Evolutionary conservation across 1,140 invertebrate genomes (phyloP), one percentile per base, ranked within the genome.

Genomic region (Episyrphus balteatus): DNA sequence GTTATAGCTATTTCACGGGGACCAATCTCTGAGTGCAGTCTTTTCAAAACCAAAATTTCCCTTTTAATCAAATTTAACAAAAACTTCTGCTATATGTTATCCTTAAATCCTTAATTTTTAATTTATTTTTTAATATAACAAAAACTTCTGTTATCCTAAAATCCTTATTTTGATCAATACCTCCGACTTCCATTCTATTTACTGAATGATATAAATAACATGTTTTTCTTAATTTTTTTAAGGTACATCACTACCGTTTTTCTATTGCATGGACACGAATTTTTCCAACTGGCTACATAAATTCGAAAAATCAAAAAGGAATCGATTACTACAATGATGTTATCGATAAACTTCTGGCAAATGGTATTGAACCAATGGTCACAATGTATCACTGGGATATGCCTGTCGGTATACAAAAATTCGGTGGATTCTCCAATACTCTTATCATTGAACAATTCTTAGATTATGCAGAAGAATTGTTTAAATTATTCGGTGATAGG

Each of bases 321-420:
- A 69, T 80, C 12, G 59, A 69, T 39, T 82, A 82, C 57, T 84
- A 84, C 54, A 76, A 79, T 34, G 66, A 64, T 19, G 38, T 84
- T 1, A 78, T 84, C 15, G 61, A 82, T 57, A 75, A 72, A 46
- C 64, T 84, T 13, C 41, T 76, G 8, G 62, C 61, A 33, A 71
- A 66, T 13, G 70, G 71, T 21, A 76, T 80, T 40, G 69, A 68
- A 39, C 76, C 77, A 5, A 61, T 76, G 48, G 74, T 78, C 12
- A 75, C 76, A 3, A 65, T 80, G 37, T 77, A 73, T 53, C 76
- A 79, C 52, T 78, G 74, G 70, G 78, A 80, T 58, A 57, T 77
- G 46, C 78, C 77, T 1, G 71, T 74, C 45, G 36, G 66, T 5
- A 55, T 81, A 2, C 71, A 79, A 69, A 71, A 77, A 3, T 56